Evolutionary conservation across 2,797 vertebrate species (phyloP), one percentile per base, ranked within the genome.

Genomic region (Phoeniculus purpureus): DNA sequence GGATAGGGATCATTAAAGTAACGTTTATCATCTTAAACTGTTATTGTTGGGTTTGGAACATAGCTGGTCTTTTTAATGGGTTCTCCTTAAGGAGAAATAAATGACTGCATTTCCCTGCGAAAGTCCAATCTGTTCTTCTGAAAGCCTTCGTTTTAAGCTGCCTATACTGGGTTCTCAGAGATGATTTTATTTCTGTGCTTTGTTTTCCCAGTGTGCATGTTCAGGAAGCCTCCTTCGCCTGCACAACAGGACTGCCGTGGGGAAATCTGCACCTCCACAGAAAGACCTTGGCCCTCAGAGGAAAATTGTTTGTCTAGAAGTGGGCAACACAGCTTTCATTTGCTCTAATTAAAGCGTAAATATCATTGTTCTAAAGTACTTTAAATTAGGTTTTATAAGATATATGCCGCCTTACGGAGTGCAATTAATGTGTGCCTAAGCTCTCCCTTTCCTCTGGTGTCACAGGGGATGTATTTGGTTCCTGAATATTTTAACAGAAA

Each of bases 321-420:
- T 45, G 25, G n/a, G 17, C 20, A 85, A 34, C 85, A 43, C 70
- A 76, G 56, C 65, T 93, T 87, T 91, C 25, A 9, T 85, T 94
- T 91, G 25, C 43, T 82, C 71, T 90, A 95, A 90, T 94, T 93
- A 79, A 94, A 94, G 91, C 74, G 72, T 80, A 76, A 92, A 91
- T 58, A 32, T 55, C 81, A 78, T 26, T 43, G 72, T 86, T 90
- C 79, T 59, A 52, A 40, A 47, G 77, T 85, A 82, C 70, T 83
- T 85, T 85, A 93, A 92, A 78, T 83, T 51, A 85, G 59, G 71
- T 75, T 90, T 90, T 47, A 90, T 90, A 88, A 91, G 60, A 76
- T 48, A 40, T 51, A 25, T 85, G 58, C 81, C 67, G 67, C 9
- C 59, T 68, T 73, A 68, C n/a, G 9, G 48, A 91, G 61, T 48